These are phyloP conservation scores for Drosophila subquinaria DNA, from an alignment of 2,888 invertebrate species.

Conservation along the genomic window DNA sequence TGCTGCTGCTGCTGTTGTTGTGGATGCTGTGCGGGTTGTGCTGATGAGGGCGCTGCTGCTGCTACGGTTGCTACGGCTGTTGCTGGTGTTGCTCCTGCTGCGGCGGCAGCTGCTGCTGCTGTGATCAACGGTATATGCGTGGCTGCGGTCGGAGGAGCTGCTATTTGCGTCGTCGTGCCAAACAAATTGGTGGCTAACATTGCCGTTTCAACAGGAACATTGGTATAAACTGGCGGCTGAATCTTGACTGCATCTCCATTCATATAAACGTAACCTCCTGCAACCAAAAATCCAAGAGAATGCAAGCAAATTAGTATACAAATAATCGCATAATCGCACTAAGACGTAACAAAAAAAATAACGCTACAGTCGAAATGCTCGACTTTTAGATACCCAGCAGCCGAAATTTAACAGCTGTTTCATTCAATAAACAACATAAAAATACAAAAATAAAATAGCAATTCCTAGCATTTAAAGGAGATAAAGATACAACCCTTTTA, in stretches of 20 bases:
- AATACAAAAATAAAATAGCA: too few relatives aligned
- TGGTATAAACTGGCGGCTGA: conserved; percentile 89
- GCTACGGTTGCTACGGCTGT: conserved; percentile 62
- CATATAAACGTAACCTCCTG: conserved; percentile 91
- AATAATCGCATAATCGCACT: conserved; percentile 14
- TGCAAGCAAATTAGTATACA: background rate
- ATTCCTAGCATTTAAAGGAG: too few relatives aligned
- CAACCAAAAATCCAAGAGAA: conserved; percentile 2
- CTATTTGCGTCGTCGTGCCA: conserved; percentile 83
- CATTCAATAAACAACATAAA: too few relatives aligned
- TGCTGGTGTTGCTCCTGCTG: conserved; percentile 80
- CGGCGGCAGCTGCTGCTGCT: conserved; percentile 77
- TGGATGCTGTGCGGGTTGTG: conserved; percentile 53
- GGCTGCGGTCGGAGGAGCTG: conserved; percentile 77
- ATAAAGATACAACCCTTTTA: too few relatives aligned
- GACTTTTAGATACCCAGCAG: background rate
- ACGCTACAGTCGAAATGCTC: background rate
- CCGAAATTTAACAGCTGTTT: too few relatives aligned
- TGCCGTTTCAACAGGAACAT: conserved; percentile 89
- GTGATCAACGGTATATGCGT: conserved; percentile 83
- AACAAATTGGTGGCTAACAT: conserved; percentile 86
- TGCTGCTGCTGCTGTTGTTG: conserved; percentile 55
- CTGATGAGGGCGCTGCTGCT: conserved; percentile 66
- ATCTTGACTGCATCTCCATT: conserved; percentile 92
- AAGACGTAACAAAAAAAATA: conserved; percentile 11